Base-by-base conservation (phyloP, 1,140 invertebrate genomes). In the Sitobion miscanthi region DNA sequence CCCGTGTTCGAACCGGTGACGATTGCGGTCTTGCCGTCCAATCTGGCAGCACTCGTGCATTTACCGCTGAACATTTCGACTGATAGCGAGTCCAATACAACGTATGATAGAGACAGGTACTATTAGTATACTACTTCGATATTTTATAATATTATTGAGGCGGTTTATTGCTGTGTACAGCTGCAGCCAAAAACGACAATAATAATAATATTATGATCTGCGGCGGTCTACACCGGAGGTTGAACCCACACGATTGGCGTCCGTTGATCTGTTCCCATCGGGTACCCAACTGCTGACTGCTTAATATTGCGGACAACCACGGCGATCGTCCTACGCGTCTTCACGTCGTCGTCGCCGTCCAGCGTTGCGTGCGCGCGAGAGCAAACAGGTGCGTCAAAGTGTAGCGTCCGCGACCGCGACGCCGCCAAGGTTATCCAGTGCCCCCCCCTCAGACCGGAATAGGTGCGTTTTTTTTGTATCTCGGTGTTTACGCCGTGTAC, bases 1-100 rank as follows among this genome's bases (percentile, higher is more conserved):
- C 96, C 96, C 92, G 95, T 95, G 94, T 96, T 97, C 30, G 95
- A 96, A 88, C 96, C 96, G n/a, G 96, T 97, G 42, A 97, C 95
- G 35, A 97, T 94, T 6, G 96, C 96, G 5, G 96, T 96, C 94
- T 96, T 96, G 0, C 96, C 96, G 93, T 95, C 95, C 86, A 96
- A 69, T 20, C 95, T 93, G 82, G 94, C 94, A 21, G 94, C 94
- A 89, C 94, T 94, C 8, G 94, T 94, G 82, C 95, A 95, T 93
- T 95, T 94, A 0, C 94, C 94, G 82, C 91, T 93, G 35, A 93
- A 93, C 91, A 93, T 85, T 25, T 69, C 62, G 62, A 69, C 30
- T n/a, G 62, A 2, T 9, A 8, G 25, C 57, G 4, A 62, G 62
- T 69, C 11, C 30, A 47, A 47, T 47, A 7, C 3, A 47, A 47